Conservation (phyloP, 2,113 vertebrate genomes). For the Hippocampus abdominalis region DNA sequence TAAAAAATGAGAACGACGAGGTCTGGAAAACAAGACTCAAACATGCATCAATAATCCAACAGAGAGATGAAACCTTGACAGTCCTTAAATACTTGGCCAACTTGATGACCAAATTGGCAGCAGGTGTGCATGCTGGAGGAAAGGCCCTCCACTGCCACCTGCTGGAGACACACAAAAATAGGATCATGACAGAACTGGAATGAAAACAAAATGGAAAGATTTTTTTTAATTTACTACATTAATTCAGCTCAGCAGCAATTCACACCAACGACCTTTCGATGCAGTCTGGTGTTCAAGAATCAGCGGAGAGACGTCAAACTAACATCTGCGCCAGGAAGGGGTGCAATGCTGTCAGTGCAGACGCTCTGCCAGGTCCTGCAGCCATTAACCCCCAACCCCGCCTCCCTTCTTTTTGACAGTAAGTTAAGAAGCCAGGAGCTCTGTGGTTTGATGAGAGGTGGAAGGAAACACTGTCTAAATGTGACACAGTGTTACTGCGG, state of each 20-base stretch:
- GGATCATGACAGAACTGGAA: neutral
- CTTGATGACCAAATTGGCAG: too few relatives aligned
- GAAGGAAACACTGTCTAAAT: slow-evolving; percentile 32
- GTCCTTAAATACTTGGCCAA: too few relatives aligned
- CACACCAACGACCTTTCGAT: slow-evolving; percentile 38
- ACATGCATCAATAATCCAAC: too few relatives aligned
- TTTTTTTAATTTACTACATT: neutral
- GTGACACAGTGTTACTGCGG: slow-evolving; percentile 11
- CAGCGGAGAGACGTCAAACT: slow-evolving; percentile 51
- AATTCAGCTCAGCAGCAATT: neutral
- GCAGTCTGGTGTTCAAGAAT: slow-evolving; percentile 39
- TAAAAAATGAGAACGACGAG: too few relatives aligned
- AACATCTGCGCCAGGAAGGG: slow-evolving; percentile 41
- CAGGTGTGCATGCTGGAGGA: too few relatives aligned
- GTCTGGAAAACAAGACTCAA: too few relatives aligned
- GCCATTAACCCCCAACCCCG: slow-evolving; percentile 30
- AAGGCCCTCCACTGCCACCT: too few relatives aligned
- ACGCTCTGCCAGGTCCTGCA: slow-evolving; percentile 36
- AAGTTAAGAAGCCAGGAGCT: slow-evolving; percentile 61
- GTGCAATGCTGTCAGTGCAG: slow-evolving; percentile 40
- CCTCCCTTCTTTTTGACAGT: slow-evolving; percentile 45
- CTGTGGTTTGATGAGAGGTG: slow-evolving; percentile 27
- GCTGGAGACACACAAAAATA: too few relatives aligned
- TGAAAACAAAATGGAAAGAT: slow-evolving; percentile 5
- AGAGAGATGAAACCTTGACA: too few relatives aligned